A percentile compares a stretch with the other conserved stretches of the same genome.
Evolutionary conservation across 1,140 invertebrate genomes (phyloP).

Genomic region (Trichogramma pretiosum): DNA sequence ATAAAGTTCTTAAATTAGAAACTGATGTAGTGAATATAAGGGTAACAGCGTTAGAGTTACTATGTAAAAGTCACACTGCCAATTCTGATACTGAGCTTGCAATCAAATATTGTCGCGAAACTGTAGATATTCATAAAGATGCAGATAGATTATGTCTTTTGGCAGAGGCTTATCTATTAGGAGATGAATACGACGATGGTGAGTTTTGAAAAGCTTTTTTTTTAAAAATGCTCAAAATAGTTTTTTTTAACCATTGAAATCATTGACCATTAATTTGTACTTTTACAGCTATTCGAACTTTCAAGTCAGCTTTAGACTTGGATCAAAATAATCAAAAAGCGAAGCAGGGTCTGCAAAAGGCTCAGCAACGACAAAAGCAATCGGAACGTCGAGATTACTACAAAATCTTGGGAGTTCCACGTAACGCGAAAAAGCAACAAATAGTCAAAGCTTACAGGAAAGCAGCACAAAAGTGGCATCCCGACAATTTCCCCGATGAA

Average conservation of each 20-base stretch:
- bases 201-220: constrained; percentile 25
- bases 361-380: constrained; percentile 90
- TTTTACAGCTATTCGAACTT: constrained; percentile 74
- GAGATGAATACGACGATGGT: constrained; percentile 92
- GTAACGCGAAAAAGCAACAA: constrained; percentile 84
- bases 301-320: constrained; percentile 75
- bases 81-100: constrained; percentile 48
- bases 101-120: constrained; percentile 69
- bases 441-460: constrained; percentile 96
- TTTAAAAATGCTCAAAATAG: no score
- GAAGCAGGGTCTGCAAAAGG: constrained; percentile 79
- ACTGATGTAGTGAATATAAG: constrained; percentile 61
- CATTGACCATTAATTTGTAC: neutral
- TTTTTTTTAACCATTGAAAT: neutral
- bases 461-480: constrained; percentile 97
- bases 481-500: constrained; percentile 85
- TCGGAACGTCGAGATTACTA: constrained; percentile 95
- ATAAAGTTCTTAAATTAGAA: constrained; percentile 62
- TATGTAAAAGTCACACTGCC: constrained; percentile 64
- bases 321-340: constrained; percentile 74
- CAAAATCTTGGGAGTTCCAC: constrained; percentile 84
- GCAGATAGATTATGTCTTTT: constrained; percentile 77
- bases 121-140: constrained; percentile 70
- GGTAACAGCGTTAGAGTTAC: constrained; percentile 61
- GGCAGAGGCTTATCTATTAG: constrained; percentile 82